These are phyloP conservation scores for Darwinula stevensoni DNA, from an alignment of 2,888 invertebrate genomes.

Conservation along the genomic window DNA sequence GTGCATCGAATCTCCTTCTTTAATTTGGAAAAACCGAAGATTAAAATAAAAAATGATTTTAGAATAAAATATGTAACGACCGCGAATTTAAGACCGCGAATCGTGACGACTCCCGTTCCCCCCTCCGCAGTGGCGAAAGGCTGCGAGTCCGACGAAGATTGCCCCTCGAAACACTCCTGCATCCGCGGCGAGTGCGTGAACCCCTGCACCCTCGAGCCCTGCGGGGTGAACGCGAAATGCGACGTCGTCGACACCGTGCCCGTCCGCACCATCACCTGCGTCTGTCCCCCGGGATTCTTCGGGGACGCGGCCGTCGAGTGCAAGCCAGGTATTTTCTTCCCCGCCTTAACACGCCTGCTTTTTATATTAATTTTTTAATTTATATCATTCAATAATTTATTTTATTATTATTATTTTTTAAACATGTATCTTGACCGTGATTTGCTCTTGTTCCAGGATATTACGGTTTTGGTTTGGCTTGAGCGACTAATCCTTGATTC, in stretches of 20 bases:
- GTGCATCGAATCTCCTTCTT: too few species aligned
- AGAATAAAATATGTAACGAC: too few species aligned
- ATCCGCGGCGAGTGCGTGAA: slow-evolving; percentile 55
- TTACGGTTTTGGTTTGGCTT: too few species aligned
- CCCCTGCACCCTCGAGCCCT: slow-evolving; percentile 46
- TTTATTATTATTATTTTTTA: neutral
- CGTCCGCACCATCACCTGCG: slow-evolving; percentile 60
- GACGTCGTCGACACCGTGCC: slow-evolving; percentile 35
- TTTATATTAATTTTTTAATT: too few species aligned
- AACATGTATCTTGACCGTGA: slow-evolving; percentile 1
- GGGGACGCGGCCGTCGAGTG: slow-evolving; percentile 8
- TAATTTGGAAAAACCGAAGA: too few species aligned
- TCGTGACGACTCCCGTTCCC: too few species aligned
- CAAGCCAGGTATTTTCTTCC: slow-evolving; percentile 9
- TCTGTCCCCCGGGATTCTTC: slow-evolving; percentile 41
- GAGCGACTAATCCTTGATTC: too few species aligned
- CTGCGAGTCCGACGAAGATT: slow-evolving; percentile 58
- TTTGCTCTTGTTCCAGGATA: slow-evolving; percentile 3
- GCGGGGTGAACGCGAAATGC: slow-evolving; percentile 19
- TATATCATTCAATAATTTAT: neutral
- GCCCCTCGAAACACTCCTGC: slow-evolving; percentile 54
- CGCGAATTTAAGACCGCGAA: too few species aligned
- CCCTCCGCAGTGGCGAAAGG: slow-evolving; percentile 29
- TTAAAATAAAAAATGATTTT: too few species aligned
- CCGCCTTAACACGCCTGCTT: too few species aligned